These are phyloP conservation scores for Sphenopsis melanotis DNA, from an alignment of 2,797 vertebrate species.

Conservation along the genomic window DNA sequence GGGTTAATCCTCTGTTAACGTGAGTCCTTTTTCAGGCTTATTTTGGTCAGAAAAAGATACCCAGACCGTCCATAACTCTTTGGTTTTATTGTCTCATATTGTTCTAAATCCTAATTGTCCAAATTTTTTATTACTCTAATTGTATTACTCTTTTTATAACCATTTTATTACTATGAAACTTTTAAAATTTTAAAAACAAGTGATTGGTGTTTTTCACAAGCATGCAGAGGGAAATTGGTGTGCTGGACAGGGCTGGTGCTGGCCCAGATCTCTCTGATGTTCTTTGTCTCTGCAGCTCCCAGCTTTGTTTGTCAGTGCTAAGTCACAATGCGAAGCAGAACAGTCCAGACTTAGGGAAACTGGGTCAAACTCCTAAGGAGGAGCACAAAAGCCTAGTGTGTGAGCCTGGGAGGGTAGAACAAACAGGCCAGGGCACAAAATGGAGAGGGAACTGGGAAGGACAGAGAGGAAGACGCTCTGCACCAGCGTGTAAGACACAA, in stretches of 20 bases:
- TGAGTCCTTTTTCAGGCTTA: no score
- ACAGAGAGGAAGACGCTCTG: not conserved
- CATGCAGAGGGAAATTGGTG: not conserved
- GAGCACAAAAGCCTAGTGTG: conserved; percentile 6
- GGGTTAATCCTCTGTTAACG: no score
- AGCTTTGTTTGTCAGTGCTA: not conserved
- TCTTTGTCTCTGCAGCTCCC: not conserved
- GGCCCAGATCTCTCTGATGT: not conserved
- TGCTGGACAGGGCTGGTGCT: not conserved
- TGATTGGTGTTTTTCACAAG: not conserved
- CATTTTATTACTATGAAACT: no score
- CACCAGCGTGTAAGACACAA: not conserved
- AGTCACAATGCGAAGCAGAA: not conserved
- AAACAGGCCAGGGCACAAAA: not conserved
- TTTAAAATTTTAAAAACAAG: no score
- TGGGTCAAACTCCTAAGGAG: not conserved
- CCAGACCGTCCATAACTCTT: no score
- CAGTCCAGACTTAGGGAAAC: not conserved
- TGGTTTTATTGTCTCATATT: no score
- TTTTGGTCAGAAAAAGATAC: no score
- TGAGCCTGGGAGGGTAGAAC: not conserved
- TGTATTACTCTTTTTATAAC: no score
- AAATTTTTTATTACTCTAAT: no score
- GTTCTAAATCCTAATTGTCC: no score
- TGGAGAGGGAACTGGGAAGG: not conserved